These are phyloP conservation scores for Cephalopterus ornatus DNA, from an alignment of 2,113 vertebrate genomes.

Conservation along the genomic window DNA sequence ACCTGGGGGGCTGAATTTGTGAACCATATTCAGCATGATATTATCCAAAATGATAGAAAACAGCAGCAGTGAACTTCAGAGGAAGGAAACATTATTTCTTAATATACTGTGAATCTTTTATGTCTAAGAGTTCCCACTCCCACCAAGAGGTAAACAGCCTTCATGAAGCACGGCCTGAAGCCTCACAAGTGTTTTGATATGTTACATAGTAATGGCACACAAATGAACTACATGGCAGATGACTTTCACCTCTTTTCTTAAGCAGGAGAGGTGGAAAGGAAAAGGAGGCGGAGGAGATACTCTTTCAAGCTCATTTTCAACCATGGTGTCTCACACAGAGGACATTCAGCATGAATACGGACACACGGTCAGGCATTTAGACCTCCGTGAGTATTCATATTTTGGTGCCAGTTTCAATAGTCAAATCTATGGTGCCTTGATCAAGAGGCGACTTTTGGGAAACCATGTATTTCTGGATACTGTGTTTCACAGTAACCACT, in stretches of 20 bases:
- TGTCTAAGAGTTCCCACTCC: neutral
- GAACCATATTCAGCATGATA: neutral
- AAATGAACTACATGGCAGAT: neutral
- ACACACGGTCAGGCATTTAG: neutral
- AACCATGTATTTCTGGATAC: neutral
- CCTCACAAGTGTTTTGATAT: neutral
- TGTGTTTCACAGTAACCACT: neutral
- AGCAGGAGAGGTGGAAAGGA: neutral
- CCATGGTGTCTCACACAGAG: neutral
- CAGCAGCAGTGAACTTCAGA: neutral
- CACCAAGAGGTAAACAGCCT: neutral
- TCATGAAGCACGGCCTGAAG: neutral
- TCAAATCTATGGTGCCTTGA: neutral
- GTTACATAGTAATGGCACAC: neutral
- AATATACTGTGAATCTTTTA: neutral
- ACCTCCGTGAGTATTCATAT: accelerated
- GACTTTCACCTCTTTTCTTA: neutral
- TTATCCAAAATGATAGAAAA: neutral
- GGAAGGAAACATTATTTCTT: neutral
- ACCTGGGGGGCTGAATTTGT: neutral
- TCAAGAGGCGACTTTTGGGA: neutral
- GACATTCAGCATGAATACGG: neutral
- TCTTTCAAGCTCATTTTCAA: neutral
- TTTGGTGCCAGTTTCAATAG: neutral
- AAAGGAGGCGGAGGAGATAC: neutral